Evolutionary conservation across 2,113 vertebrate species (phyloP).

Genomic region (Serilophus lunatus): DNA sequence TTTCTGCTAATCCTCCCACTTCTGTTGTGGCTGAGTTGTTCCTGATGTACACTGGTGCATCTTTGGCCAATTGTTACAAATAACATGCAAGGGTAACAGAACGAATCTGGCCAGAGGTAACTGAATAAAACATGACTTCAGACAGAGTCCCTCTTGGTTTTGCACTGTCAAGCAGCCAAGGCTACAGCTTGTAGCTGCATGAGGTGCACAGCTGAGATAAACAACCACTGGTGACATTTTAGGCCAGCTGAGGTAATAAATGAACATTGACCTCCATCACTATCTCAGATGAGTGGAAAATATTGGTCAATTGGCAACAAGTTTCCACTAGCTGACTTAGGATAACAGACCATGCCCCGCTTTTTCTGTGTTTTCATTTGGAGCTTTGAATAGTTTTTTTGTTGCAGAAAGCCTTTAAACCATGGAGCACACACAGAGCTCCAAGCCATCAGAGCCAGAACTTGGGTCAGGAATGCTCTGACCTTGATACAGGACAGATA

Average conservation of each 20-base stretch:
- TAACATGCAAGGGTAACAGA: background rate
- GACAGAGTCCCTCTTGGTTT: conserved; percentile 28
- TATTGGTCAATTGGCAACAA: conserved; percentile 27
- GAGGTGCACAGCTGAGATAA: conserved; percentile 33
- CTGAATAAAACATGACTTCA: conserved; percentile 31
- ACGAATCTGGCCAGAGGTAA: background rate
- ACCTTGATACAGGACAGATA: conserved; percentile 45
- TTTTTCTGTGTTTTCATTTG: conserved; percentile 1
- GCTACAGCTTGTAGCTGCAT: background rate
- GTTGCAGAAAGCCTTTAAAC: conserved; percentile 3
- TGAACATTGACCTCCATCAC: conserved; percentile 10
- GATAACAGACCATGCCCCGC: conserved; percentile 30
- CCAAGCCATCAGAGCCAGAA: background rate
- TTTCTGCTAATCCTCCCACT: background rate
- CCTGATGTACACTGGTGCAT: background rate
- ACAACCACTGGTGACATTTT: conserved; percentile 26
- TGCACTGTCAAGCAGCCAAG: conserved; percentile 43
- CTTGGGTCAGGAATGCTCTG: conserved; percentile 35
- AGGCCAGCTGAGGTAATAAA: conserved; percentile 56
- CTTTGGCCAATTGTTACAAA: background rate
- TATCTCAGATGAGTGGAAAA: conserved; percentile 57
- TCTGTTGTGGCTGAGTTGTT: background rate
- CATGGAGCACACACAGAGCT: background rate
- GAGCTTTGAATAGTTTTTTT: conserved; percentile 27
- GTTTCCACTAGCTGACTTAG: background rate